A percentile compares a stretch with the other conserved stretches of the same genome.
phyloP scores from a whole-genome alignment of 2,888 invertebrate species.

The Pristionchus exspectatus region DNA sequence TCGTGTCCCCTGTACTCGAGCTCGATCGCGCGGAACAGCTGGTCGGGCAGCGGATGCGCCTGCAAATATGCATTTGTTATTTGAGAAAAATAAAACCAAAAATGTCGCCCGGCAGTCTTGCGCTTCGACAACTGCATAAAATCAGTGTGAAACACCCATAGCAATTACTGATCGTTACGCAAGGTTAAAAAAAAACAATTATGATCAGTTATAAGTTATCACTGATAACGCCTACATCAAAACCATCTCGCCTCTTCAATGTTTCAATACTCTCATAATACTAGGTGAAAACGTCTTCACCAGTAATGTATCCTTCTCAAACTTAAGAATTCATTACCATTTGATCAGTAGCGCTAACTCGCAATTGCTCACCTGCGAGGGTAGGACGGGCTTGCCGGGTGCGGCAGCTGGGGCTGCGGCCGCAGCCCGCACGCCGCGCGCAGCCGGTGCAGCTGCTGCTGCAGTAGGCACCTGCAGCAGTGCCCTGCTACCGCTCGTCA shows the following conservation, averaged over 20 bases:
- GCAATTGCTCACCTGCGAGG: constrained; percentile 21
- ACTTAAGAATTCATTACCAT: no score
- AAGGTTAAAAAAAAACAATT: no score
- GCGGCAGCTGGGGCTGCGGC: constrained; percentile 19
- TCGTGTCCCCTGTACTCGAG: constrained; percentile 77
- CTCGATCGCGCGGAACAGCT: constrained; percentile 68
- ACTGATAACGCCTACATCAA: no score
- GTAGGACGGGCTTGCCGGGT: constrained; percentile 23
- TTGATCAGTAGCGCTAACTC: no score
- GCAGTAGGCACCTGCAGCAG: neutral
- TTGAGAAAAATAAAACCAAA: neutral
- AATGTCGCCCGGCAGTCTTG: neutral
- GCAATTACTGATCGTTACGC: no score
- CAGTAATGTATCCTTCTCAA: no score
- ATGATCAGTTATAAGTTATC: no score
- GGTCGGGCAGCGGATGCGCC: constrained; percentile 58
- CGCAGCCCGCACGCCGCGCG: constrained; percentile 27
- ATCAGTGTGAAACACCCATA: no score
- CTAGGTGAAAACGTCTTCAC: neutral
- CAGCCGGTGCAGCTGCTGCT: constrained; percentile 3
- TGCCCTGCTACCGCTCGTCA: neutral
- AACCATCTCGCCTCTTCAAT: no score
- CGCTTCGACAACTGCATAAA: neutral
- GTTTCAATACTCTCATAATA: neutral
- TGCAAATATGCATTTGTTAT: neutral